Evolutionary conservation across 92 coral and sea anemone genomes (phyloP), one percentile per base, ranked within the genome.

Genomic region (Heliopora coerulea): DNA sequence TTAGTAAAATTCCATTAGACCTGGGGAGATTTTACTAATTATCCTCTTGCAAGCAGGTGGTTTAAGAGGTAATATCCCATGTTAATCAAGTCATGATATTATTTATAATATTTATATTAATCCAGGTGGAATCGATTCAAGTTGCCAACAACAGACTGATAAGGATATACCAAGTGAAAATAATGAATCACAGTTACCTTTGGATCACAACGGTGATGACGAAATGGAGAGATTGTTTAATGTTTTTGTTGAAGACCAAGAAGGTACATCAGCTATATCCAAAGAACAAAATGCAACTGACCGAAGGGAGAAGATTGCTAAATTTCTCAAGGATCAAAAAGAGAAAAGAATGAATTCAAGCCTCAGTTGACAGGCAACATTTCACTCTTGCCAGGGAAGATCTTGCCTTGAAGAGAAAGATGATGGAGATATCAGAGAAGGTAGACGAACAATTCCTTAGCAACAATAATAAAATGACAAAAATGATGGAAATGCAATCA

Each of bases 391-490:
- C 23, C 11, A 64, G 23, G 17, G 72, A 64, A 40, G 72, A 64
- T 40, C 17, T 64, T 11, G 72, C 72, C 7, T 29, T 64, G 17
- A 64, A 64, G 23, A 64, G 67, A 29, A 61, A 30, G 18, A 61
- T 61, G 67, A 61, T 61, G 39, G 67, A 61, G n/a, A 32, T 18
- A 8, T 64, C 72, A 17, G 72, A 17, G 0, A 64, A 37, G 31
- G 70, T 64, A 33, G 70, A 64, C 50, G 49, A 64, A 50, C 70
- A 64, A 64, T 64, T 64, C 68, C 42, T 61, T 1, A 61, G 32
- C 68, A 61, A 61, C 42, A 61, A 40, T 28, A 33, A 44, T n/a
- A 62, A 62, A 33, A 62, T 62, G 46, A 19, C 27, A 26, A 62
- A 62, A 33, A 62, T 10, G 11, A 62, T 62, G 69, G n/a, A n/a